These are phyloP conservation scores for Aporrectodea caliginosa DNA, from an alignment of 1,140 invertebrate genomes.

Conservation along the genomic window DNA sequence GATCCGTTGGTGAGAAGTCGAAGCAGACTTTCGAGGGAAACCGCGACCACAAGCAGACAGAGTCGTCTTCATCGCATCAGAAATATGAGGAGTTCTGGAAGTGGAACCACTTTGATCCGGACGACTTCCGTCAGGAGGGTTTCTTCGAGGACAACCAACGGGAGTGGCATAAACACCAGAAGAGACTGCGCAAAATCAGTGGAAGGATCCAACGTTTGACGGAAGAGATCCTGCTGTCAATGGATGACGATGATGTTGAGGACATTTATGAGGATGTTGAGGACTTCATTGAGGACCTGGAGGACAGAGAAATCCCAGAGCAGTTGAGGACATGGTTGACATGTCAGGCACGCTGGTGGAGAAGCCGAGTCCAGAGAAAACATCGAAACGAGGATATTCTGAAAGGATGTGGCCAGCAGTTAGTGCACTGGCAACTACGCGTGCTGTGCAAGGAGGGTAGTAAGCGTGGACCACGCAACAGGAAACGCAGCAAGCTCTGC, in stretches of 20 bases:
- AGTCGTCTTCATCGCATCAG: not conserved
- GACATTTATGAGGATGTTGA: slow-evolving; percentile 27
- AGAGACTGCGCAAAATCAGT: slow-evolving; percentile 10
- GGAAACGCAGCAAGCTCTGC: not conserved
- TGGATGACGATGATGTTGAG: slow-evolving; percentile 29
- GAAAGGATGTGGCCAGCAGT: slow-evolving; percentile 22
- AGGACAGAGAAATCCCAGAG: slow-evolving; percentile 18
- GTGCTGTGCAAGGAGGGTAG: slow-evolving; percentile 11
- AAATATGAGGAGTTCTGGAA: slow-evolving; percentile 27
- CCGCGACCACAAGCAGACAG: not conserved
- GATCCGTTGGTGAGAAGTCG: not conserved
- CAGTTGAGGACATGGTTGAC: slow-evolving; percentile 26
- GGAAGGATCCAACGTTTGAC: slow-evolving; percentile 19
- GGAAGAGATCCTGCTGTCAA: slow-evolving; percentile 21
- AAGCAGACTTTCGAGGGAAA: not conserved
- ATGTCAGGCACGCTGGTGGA: slow-evolving; percentile 29
- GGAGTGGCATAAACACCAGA: slow-evolving; percentile 27
- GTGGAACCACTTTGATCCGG: slow-evolving; percentile 14
- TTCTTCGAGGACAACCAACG: slow-evolving; percentile 29
- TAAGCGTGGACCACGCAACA: not conserved
- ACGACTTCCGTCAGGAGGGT: slow-evolving; percentile 23
- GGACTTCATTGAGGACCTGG: slow-evolving; percentile 23
- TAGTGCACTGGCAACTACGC: slow-evolving; percentile 28
- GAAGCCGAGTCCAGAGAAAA: slow-evolving; percentile 23
- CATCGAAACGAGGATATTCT: slow-evolving; percentile 20